phyloP scores from a whole-genome alignment of 2,797 vertebrate species.

The Sternotherus odoratus region DNA sequence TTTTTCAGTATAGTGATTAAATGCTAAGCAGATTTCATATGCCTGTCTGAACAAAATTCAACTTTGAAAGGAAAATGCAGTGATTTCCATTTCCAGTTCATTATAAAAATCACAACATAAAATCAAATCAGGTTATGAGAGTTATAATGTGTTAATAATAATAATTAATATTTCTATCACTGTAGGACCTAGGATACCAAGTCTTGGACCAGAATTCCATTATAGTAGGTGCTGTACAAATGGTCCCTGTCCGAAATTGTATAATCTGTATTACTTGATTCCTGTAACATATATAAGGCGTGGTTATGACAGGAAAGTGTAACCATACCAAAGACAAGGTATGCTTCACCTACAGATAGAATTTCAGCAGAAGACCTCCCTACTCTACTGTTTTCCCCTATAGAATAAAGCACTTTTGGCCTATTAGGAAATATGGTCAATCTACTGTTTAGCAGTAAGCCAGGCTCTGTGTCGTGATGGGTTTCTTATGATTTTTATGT shows the following conservation, averaged over 20 bases:
- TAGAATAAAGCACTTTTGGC: not conserved
- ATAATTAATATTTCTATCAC: not conserved
- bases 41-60: not conserved
- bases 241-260: not conserved
- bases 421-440: not conserved
- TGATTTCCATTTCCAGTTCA: not conserved
- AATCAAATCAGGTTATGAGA: not conserved
- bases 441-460: not conserved
- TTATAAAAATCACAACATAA: not conserved
- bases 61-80: not conserved
- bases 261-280: accelerated
- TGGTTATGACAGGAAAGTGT: not conserved
- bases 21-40: not conserved
- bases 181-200: not conserved
- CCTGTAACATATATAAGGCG: too few species aligned
- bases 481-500: not conserved
- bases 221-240: not conserved
- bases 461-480: not conserved
- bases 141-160: not conserved
- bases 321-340: not conserved
- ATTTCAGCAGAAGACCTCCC: not conserved
- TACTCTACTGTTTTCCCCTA: not conserved
- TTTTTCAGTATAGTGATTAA: not conserved
- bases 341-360: not conserved
- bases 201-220: not conserved